Evolutionary conservation across 2,797 vertebrate genomes (phyloP).

Genomic region (Sorex maritimensis): DNA sequence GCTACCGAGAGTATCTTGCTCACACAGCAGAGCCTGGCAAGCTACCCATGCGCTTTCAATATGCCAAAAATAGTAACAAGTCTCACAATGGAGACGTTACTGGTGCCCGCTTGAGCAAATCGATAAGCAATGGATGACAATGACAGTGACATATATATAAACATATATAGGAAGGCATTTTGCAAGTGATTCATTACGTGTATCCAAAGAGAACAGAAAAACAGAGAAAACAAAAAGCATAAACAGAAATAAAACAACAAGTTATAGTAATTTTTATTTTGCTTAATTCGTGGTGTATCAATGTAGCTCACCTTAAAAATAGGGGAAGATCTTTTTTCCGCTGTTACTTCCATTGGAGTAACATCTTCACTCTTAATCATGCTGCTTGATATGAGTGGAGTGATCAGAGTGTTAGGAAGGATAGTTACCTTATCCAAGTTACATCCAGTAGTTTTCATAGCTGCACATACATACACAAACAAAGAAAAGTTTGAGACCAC

Average conservation of each 20-base stretch:
- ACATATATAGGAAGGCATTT: not conserved
- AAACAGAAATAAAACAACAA: constrained; percentile 36
- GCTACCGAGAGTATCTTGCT: too few relatives aligned
- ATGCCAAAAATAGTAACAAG: too few relatives aligned
- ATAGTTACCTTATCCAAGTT: constrained; percentile 93
- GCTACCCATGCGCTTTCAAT: too few relatives aligned
- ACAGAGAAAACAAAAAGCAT: constrained; percentile 56
- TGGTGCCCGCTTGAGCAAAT: too few relatives aligned
- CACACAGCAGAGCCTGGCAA: too few relatives aligned
- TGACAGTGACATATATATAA: too few relatives aligned
- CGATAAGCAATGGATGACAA: too few relatives aligned
- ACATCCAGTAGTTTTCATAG: constrained; percentile 91
- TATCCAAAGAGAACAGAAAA: constrained; percentile 62
- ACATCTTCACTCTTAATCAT: constrained; percentile 97
- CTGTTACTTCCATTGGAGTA: constrained; percentile 98
- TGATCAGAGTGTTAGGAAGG: constrained; percentile 93
- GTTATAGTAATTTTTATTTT: constrained; percentile 61
- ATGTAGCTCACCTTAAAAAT: constrained; percentile 93
- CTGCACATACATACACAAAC: constrained; percentile 84
- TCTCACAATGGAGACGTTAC: too few relatives aligned
- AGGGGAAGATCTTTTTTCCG: constrained; percentile 92
- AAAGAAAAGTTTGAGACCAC: constrained; percentile 58
- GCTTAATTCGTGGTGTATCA: constrained; percentile 15
- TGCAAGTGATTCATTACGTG: constrained; percentile 53
- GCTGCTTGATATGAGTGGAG: constrained; percentile 94